Percentiles rank a stretch among this genome's conserved stretches.
These are phyloP conservation scores for Macropodus opercularis DNA, from an alignment of 2,797 vertebrate species.

Conservation along the genomic window DNA sequence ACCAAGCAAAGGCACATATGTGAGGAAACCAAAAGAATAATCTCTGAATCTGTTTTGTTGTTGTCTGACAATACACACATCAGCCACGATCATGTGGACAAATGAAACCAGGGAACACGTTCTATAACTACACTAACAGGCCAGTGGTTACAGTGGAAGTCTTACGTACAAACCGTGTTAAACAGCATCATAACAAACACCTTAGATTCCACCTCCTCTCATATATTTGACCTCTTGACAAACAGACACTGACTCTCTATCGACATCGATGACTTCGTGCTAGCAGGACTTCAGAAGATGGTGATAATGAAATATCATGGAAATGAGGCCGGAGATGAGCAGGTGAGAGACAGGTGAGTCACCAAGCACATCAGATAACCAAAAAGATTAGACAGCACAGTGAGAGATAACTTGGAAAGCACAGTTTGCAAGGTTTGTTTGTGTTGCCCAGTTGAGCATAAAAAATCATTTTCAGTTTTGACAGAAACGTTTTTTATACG, in stretches of 20 bases:
- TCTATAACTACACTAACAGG: neutral
- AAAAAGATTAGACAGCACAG: constrained; percentile 27
- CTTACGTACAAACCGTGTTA: no score
- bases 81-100: neutral
- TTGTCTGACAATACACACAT: constrained; percentile 6
- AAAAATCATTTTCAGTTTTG: constrained; percentile 20
- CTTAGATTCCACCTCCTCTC: constrained; percentile 4
- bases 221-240: constrained; percentile 36
- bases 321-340: constrained; percentile 45
- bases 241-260: constrained; percentile 21
- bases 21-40: constrained; percentile 36
- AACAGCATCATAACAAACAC: no score
- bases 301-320: constrained; percentile 61
- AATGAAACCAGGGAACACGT: constrained; percentile 9
- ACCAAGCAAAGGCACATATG: constrained; percentile 27
- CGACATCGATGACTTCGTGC: constrained; percentile 13
- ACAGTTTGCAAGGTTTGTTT: neutral
- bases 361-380: constrained; percentile 19
- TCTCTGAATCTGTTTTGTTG: constrained; percentile 23
- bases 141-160: no score
- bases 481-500: constrained; percentile 2
- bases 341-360: constrained; percentile 36
- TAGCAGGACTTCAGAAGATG: constrained; percentile 39
- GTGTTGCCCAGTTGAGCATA: constrained; percentile 2
- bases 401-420: constrained; percentile 10